Percentiles rank a stretch among this genome's conserved stretches.
phyloP scores from a whole-genome alignment of 2,888 invertebrate species.

The Phortica magna region DNA sequence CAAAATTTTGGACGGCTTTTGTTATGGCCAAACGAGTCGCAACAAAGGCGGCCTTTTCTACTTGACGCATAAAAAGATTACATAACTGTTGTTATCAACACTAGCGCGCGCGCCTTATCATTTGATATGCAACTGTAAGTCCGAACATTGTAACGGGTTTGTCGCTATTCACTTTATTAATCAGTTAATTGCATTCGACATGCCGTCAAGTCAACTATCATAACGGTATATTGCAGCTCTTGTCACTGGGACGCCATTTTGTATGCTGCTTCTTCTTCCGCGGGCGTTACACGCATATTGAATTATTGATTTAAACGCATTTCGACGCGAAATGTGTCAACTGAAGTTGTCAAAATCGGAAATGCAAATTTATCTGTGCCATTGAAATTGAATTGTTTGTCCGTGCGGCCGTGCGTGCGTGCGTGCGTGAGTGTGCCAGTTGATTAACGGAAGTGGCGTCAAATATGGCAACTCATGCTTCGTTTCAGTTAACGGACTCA shows the following conservation, averaged over 20 bases:
- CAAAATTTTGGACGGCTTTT: too few relatives aligned
- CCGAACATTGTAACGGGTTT: too few relatives aligned
- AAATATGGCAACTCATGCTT: neutral
- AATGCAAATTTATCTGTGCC: conserved; percentile 9
- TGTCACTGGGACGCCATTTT: neutral
- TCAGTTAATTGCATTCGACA: too few relatives aligned
- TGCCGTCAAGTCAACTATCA: too few relatives aligned
- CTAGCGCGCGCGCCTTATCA: too few relatives aligned
- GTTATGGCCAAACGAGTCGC: too few relatives aligned
- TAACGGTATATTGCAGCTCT: too few relatives aligned
- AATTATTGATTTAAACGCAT: neutral
- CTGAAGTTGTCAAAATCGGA: neutral
- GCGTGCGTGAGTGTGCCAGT: neutral
- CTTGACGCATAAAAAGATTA: too few relatives aligned
- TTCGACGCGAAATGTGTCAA: neutral
- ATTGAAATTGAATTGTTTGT: conserved; percentile 7
- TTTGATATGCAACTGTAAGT: too few relatives aligned
- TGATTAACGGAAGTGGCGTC: neutral
- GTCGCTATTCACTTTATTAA: too few relatives aligned
- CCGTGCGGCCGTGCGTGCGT: neutral
- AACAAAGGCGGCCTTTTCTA: too few relatives aligned
- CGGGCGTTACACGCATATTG: neutral
- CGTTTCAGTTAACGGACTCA: neutral
- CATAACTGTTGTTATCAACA: too few relatives aligned
- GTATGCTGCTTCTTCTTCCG: neutral